Base-by-base conservation (phyloP, 1,140 invertebrate genomes). In the Oedothorax gibbosus region DNA sequence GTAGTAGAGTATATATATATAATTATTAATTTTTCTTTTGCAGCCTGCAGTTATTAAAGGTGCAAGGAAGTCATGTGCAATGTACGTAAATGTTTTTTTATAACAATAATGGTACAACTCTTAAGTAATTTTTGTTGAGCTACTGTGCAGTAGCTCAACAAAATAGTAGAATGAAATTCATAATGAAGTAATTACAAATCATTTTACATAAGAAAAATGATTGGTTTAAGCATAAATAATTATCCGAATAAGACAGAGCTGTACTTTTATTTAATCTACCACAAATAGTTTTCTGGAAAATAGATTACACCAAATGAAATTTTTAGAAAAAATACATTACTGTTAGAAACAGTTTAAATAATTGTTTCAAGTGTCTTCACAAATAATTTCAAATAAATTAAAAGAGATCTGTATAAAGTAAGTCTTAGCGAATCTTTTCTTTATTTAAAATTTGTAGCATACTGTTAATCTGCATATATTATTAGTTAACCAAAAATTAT, bases 1-100 rank as follows among this genome's bases (percentile, higher is more conserved):
- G 12, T 3, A n/a, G n/a, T 14, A 60, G 12, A 60, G 12, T n/a
- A 3, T 14, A 60, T 7, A 57, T 11, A 60, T 60, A 60, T 60
- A 14, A 60, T 14, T 7, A 12, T 60, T 60, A 14, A 9, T 57
- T 15, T 57, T 68, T 35, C 10, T 68, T 71, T 71, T 71, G n/a
- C 50, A 71, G 69, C 69, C 69, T 15, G 7, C 50, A 71, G 54
- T 11, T 66, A n/a, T 21, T 6, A 54, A 12, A 2, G 9, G 15
- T 69, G 50, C 51, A 54, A 71, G 69, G 50, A 71, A 18, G 54
- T 71, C 69, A 2, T 71, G 69, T 20, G 69, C 69, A 10, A n/a
- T 18, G 69, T 71, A 71, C 21, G 65, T 68, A 35, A 35, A 35
- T 68, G 9, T 49, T 35, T 10, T 12, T 68, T 21, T 68, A 14